phyloP scores from a whole-genome alignment of 2,888 invertebrate species.

The Hydroisotoma schaefferi region DNA sequence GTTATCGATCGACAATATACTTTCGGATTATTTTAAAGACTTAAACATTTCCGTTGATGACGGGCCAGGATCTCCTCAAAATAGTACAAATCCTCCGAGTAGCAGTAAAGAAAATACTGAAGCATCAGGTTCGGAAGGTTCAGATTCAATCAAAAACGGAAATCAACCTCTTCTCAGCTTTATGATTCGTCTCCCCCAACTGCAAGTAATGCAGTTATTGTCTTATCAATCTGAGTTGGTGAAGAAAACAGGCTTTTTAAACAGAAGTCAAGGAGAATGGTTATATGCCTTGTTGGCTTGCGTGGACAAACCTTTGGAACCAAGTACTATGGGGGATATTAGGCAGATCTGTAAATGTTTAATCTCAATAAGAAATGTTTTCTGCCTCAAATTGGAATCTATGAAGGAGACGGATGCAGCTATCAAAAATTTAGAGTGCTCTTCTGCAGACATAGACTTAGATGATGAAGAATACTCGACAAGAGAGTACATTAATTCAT shows the following conservation, averaged over 20 bases:
- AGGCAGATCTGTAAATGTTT: conserved; percentile 28
- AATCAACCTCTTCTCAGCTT: conserved; percentile 27
- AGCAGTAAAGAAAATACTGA: too few relatives aligned
- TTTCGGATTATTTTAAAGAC: neutral
- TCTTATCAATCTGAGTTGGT: conserved; percentile 35
- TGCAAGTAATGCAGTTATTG: conserved; percentile 31
- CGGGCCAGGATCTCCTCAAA: neutral
- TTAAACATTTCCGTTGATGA: neutral
- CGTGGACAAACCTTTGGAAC: conserved; percentile 39
- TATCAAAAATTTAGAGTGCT: neutral
- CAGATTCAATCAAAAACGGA: conserved; percentile 5
- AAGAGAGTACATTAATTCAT: conserved; percentile 32
- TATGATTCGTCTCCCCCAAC: conserved; percentile 32
- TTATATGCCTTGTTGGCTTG: conserved; percentile 38
- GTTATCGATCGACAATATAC: neutral
- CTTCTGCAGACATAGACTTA: neutral
- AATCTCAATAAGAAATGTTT: conserved; percentile 19
- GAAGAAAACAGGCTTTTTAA: conserved; percentile 30
- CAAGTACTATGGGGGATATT: conserved; percentile 39
- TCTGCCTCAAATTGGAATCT: conserved; percentile 1
- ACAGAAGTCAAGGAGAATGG: conserved; percentile 42
- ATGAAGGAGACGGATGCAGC: neutral
- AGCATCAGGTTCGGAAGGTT: neutral
- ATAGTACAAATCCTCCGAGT: neutral
- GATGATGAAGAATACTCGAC: neutral